Evolutionary conservation across 1,140 invertebrate genomes (phyloP).

Genomic region (Solenopsis fugax): DNA sequence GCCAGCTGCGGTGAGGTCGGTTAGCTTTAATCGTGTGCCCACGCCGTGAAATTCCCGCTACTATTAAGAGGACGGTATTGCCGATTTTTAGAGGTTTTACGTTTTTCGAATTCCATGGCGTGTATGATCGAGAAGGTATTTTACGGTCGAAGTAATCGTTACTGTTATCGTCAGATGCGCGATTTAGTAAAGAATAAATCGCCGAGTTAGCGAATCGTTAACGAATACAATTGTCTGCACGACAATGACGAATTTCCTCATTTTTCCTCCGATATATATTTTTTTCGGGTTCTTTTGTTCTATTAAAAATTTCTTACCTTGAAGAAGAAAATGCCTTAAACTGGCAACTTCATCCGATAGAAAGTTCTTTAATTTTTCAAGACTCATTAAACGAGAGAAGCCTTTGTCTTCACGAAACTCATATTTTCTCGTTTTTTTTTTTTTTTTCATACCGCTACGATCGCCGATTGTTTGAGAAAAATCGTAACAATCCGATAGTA

Average conservation of each 20-base stretch:
- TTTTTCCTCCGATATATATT: neutral
- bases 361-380: neutral
- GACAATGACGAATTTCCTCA: neutral
- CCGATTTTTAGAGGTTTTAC: neutral
- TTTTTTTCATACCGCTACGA: neutral
- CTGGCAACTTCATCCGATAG: neutral
- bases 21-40: slow-evolving; percentile 39
- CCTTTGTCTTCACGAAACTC: neutral
- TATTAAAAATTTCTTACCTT: neutral
- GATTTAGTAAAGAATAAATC: neutral
- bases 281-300: neutral
- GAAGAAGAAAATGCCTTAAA: neutral
- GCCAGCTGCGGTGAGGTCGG: slow-evolving; percentile 38
- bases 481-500: too few species aligned
- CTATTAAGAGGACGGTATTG: neutral
- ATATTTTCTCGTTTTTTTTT: neutral
- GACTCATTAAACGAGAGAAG: neutral
- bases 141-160: neutral
- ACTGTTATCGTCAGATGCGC: neutral
- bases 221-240: too few species aligned
- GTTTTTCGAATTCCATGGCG: neutral
- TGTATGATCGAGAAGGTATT: neutral
- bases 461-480: neutral
- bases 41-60: slow-evolving; percentile 23
- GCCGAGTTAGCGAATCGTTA: neutral